Conservation (phyloP, 2,888 invertebrate genomes). For the Mimumesa dahlbomi region DNA sequence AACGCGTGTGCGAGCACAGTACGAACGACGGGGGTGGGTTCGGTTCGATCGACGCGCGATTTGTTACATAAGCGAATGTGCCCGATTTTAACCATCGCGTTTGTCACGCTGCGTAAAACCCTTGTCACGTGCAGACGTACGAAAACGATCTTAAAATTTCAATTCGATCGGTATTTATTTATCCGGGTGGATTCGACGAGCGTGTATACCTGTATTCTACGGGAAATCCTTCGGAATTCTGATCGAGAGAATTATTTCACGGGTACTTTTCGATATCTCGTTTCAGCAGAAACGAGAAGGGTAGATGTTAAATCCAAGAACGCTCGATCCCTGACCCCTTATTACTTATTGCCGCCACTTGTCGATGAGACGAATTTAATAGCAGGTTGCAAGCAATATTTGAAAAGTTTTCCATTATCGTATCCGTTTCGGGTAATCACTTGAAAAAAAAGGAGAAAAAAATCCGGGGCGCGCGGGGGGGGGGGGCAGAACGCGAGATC, state of each 20-base stretch:
- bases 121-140: constrained; percentile 53
- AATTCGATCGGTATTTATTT: not conserved
- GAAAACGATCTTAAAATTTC: constrained; percentile 1
- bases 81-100: constrained; percentile 42
- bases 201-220: no score
- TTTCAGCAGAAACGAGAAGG: not conserved
- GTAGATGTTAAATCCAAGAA: not conserved
- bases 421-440: constrained; percentile 6
- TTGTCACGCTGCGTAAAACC: constrained; percentile 53
- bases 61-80: constrained; percentile 60
- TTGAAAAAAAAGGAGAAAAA: not conserved
- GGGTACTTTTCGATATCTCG: not conserved
- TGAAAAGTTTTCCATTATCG: constrained; percentile 24
- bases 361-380: constrained; percentile 29
- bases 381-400: constrained; percentile 38
- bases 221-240: no score
- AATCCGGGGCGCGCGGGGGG: no score
- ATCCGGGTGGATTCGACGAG: no score
- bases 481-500: not conserved
- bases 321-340: not conserved
- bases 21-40: constrained; percentile 22
- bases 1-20: constrained; percentile 45
- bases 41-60: constrained; percentile 53
- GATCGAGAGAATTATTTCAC: no score
- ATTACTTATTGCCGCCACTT: constrained; percentile 25